phyloP scores from a whole-genome alignment of 2,888 invertebrate genomes.

The Sarcophaga variegata region DNA sequence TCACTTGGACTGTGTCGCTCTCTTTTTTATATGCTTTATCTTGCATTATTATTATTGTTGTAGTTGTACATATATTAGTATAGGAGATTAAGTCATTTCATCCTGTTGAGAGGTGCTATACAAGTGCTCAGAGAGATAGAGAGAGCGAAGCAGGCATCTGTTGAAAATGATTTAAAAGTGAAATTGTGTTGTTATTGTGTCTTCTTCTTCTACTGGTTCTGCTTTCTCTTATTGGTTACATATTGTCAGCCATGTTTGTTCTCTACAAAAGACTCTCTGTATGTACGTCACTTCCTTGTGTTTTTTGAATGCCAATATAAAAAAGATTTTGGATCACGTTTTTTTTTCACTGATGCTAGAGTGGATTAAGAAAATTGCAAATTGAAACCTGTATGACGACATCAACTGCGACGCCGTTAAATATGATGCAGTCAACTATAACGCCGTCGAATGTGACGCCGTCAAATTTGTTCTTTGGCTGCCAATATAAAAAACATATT shows the following conservation, averaged over 20 bases:
- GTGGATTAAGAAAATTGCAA: too few species aligned
- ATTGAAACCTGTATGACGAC: too few species aligned
- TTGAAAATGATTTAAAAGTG: not conserved
- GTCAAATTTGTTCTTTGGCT: too few species aligned
- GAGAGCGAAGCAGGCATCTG: not conserved
- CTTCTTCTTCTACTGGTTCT: not conserved
- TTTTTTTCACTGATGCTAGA: too few species aligned
- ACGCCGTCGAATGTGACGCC: too few species aligned
- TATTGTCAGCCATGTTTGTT: not conserved
- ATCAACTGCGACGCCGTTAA: too few species aligned
- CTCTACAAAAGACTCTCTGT: not conserved
- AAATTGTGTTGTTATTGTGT: not conserved
- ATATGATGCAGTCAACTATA: too few species aligned
- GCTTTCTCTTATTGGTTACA: not conserved
- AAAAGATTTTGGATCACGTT: too few species aligned
- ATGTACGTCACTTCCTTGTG: not conserved
- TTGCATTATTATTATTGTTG: not conserved
- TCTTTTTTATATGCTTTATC: not conserved
- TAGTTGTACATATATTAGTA: constrained; percentile 5
- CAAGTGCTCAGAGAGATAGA: not conserved
- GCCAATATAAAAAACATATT: too few species aligned
- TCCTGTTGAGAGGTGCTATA: not conserved
- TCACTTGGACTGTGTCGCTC: too few species aligned
- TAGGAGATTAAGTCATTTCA: constrained; percentile 17
- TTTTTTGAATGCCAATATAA: too few species aligned